These are phyloP conservation scores for Prunella strophiata DNA, from an alignment of 2,797 vertebrate genomes.

Conservation along the genomic window DNA sequence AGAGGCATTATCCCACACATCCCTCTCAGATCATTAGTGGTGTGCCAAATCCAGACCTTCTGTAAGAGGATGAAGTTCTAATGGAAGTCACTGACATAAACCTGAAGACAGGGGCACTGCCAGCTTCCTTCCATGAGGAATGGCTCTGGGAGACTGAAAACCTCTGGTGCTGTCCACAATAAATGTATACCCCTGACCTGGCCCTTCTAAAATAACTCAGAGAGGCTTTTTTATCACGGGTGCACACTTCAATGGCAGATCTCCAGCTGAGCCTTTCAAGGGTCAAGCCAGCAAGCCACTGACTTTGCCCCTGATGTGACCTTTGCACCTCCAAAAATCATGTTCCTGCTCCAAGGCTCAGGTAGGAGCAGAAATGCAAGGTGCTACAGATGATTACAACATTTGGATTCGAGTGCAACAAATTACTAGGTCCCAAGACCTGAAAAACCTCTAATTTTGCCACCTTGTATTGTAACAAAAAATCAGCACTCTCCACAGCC, in stretches of 20 bases:
- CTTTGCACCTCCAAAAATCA: not conserved
- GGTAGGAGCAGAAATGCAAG: not conserved
- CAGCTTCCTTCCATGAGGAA: not conserved
- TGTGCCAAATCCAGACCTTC: constrained; percentile 25
- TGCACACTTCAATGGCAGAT: not conserved
- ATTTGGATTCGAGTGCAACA: not conserved
- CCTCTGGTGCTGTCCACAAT: not conserved
- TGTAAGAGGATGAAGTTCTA: constrained; percentile 53
- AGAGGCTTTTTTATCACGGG: not conserved
- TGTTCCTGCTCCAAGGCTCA: not conserved
- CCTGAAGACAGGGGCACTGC: not conserved
- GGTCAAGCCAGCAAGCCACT: not conserved
- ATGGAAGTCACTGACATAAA: constrained; percentile 20
- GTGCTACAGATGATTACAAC: not conserved
- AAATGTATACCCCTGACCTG: no score
- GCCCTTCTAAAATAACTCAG: not conserved
- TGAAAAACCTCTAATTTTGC: constrained; percentile 44
- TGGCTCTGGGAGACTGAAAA: not conserved
- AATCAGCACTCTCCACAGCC: not conserved
- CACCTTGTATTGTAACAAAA: not conserved
- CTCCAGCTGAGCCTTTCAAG: not conserved
- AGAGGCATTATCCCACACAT: not conserved
- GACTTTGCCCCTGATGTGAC: not conserved
- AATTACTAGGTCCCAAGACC: constrained; percentile 21
- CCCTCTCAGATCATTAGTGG: not conserved